A percentile compares a stretch with the other conserved stretches of the same genome.
phyloP scores from a whole-genome alignment of 2,113 vertebrate genomes.

The Tricholaema leucomelas region DNA sequence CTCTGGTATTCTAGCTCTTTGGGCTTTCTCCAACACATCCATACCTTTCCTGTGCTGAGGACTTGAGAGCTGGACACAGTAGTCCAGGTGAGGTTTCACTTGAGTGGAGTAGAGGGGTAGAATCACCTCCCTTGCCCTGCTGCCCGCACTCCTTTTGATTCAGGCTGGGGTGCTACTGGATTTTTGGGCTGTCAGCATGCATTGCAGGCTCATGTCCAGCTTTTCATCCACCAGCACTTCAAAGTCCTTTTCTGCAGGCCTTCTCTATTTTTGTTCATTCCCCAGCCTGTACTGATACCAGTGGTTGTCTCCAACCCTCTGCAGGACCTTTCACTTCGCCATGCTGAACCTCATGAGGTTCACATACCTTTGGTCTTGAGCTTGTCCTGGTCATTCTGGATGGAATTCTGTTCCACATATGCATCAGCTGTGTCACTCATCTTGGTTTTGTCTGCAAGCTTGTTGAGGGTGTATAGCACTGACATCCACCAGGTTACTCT shows the following conservation, averaged over 20 bases:
- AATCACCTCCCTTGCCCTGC: background rate
- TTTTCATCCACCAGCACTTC: background rate
- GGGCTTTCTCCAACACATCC: background rate
- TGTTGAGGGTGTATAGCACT: background rate
- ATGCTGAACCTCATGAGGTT: background rate
- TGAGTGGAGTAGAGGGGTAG: background rate
- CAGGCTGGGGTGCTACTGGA: fast-evolving
- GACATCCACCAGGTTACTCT: background rate
- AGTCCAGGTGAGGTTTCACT: background rate
- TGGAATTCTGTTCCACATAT: fast-evolving
- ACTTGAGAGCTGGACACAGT: fast-evolving
- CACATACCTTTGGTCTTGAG: fast-evolving
- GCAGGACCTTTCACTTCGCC: background rate
- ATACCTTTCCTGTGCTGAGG: background rate
- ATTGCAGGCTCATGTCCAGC: background rate
- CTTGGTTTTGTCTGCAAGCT: background rate
- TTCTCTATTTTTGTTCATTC: background rate
- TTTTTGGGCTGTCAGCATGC: fast-evolving
- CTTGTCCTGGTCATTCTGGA: background rate
- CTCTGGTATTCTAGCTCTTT: background rate
- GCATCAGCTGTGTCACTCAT: fast-evolving
- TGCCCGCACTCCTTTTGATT: background rate
- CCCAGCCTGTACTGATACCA: fast-evolving
- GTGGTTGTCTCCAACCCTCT: fast-evolving
- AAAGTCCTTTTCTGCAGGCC: background rate